phyloP scores from a whole-genome alignment of 2,113 vertebrate genomes.

The Laticauda laticaudata region DNA sequence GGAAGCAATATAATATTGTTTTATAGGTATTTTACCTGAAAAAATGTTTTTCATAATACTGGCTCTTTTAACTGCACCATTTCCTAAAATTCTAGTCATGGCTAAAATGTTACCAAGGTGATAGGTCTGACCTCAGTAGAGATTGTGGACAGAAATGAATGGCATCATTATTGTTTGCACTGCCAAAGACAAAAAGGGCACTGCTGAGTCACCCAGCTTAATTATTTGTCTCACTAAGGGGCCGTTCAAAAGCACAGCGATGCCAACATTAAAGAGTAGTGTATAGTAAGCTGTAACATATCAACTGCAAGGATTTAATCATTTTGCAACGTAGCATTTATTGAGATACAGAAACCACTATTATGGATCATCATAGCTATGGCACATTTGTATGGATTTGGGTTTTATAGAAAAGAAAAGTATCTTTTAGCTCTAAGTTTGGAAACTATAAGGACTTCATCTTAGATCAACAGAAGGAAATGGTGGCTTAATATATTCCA shows the following conservation, averaged over 20 bases:
- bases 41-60: background rate
- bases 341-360: background rate
- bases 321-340: background rate
- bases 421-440: background rate
- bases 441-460: background rate
- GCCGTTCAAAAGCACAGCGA: background rate
- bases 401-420: background rate
- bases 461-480: background rate
- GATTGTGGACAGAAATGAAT: background rate
- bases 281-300: background rate
- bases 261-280: background rate
- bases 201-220: background rate
- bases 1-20: background rate
- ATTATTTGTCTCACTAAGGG: background rate
- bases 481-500: background rate
- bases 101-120: background rate
- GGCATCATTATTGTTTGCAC: background rate
- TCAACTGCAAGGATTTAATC: background rate
- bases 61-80: background rate
- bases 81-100: background rate
- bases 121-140: background rate
- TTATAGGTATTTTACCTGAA: background rate
- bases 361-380: background rate
- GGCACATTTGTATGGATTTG: background rate
- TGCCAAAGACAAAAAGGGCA: background rate